Evolutionary conservation across 1,140 invertebrate genomes (phyloP), one percentile per base, ranked within the genome.

Genomic region (Archivesica marissinica): DNA sequence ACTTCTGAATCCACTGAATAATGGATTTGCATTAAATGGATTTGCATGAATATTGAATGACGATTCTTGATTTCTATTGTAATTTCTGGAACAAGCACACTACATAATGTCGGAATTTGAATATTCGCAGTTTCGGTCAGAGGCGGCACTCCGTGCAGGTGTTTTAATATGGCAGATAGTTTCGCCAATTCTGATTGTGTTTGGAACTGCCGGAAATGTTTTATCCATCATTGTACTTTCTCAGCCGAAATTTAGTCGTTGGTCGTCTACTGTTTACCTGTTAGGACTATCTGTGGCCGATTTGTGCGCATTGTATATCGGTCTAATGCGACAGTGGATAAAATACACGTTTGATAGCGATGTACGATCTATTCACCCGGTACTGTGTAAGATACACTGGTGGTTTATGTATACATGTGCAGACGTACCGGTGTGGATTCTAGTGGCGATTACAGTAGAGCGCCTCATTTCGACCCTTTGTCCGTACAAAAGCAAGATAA

Each of bases 401-500:
- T 89, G 85, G 87, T 38, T 88, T 6, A 85, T 89, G 39, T 92
- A 89, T 52, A 28, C 64, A 13, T 66, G 76, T 28, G 76, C 89
- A 0, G 85, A 92, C 59, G 66, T 81, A 13, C 87, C 89, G 2
- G 81, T 87, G 6, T 92, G 91, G 91, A 86, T 88, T 17, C 66
- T 92, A 0, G 88, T 88, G n/a, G 76, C 87, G 25, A 86, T 92
- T 38, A 90, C 89, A 2, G 79, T 88, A 1, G 91, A 91, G 61
- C 81, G 91, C 11, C 82, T 90, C 38, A 33, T 91, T 11, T 89
- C 89, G 1, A 89, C 90, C 2, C 86, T 76, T 52, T 72, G 64
- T 41, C 90, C 91, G 1, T 80, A 86, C 56, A 81, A 84, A 20
- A 88, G 88, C 7, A 86, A 87, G 15, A 17, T 25, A 0, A 50